Base-by-base conservation (phyloP, 1,140 invertebrate genomes). In the Brachionus paranguensis region DNA sequence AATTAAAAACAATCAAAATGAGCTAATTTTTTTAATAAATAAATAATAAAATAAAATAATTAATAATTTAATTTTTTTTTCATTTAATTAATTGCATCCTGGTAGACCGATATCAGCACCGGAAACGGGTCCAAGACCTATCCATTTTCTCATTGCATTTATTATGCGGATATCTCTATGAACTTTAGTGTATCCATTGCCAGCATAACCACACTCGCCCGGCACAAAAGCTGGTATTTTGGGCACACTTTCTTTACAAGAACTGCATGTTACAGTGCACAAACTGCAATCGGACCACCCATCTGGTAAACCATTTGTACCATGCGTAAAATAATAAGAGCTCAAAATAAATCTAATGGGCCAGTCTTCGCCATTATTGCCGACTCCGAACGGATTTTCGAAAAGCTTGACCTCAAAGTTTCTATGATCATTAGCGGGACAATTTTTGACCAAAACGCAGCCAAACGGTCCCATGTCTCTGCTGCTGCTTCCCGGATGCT, bases 361-460 rank as follows among this genome's bases (percentile, higher is more conserved):
- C 81, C 81, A 83, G 37, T 83, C 81, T 33, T 83, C 60, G 53
- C 24, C 64, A 45, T 83, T 83, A 24, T 83, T 68, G 7, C 60
- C 60, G n/a, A 83, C 81, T 33, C 60, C 60, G 27, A 45, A 24
- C 11, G 81, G 81, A 83, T 47, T 83, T 55, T 68, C 43, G 37
- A 83, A 83, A 17, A 83, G 64, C 24, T 53, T 53, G 0, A 83
- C 45, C 45, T 83, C 81, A n/a, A 83, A 83, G 47, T 83, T 83
- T 47, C 81, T 27, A 33, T 83, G 81, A 55, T 68, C 60, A 11
- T 20, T 27, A 33, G 24, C 37, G 3, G 60, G 41, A 83, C 81
- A 83, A 55, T 83, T 83, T 72, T 83, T 83, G 10, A 83, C 81
- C 7, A 83, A 37, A 50, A 83, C 81, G 43, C 81, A 83, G 37